phyloP scores from a whole-genome alignment of 2,888 invertebrate species.

The Dolichopus griseipennis region DNA sequence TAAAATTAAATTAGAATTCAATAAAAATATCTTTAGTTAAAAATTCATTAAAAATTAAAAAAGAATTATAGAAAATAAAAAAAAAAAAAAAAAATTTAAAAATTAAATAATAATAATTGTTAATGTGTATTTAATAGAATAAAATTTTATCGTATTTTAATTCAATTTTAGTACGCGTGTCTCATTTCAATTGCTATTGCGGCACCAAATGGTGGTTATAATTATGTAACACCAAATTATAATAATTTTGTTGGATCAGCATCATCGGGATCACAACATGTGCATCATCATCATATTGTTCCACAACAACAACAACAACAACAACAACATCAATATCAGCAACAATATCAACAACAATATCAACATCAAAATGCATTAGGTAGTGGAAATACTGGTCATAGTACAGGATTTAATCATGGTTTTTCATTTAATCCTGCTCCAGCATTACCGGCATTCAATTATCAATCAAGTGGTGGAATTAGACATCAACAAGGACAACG shows the following conservation, averaged over 20 bases:
- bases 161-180: background rate
- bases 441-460: background rate
- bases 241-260: background rate
- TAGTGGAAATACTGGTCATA: too few relatives aligned
- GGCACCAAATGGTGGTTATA: background rate
- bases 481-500: background rate
- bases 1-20: background rate
- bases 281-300: background rate
- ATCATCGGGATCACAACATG: too few relatives aligned
- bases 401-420: too few relatives aligned
- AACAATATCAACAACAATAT: too few relatives aligned
- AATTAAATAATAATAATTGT: too few relatives aligned
- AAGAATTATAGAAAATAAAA: too few relatives aligned
- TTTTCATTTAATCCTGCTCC: background rate
- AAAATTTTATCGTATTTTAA: too few relatives aligned
- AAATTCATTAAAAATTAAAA: too few relatives aligned
- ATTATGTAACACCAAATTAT: background rate
- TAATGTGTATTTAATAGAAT: too few relatives aligned
- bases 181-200: background rate
- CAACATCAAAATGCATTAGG: too few relatives aligned
- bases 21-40: too few relatives aligned
- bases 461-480: background rate
- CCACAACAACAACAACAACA: background rate
- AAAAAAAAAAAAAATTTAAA: too few relatives aligned
- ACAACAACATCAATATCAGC: background rate